Base-by-base conservation (phyloP, 2,888 invertebrate genomes). In the Pemphredon lugubris region DNA sequence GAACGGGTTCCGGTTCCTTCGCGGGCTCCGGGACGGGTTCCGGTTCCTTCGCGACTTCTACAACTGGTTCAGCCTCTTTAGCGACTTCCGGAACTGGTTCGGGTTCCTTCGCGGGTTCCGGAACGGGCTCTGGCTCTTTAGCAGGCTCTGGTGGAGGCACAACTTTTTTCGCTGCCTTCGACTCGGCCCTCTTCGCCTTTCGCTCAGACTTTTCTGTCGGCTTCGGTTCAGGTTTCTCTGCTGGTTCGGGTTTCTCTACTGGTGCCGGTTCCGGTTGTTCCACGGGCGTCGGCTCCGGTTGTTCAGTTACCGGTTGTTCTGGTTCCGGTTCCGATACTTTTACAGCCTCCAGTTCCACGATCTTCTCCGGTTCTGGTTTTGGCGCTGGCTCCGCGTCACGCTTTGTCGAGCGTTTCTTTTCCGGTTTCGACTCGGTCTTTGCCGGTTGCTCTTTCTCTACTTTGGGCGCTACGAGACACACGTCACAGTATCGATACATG, bases 11-110 rank as follows among this genome's bases (percentile, higher is more conserved):
- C 2, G 60, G 40, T 30, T 42, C 53, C 1, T 42, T 16, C 4
- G 69, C 79, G 1, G 76, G 78, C 57, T 80, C 83, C 2, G 77
- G 76, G 14, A 68, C 78, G 1, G 55, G 50, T 55, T 73, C 67
- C 0, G 37, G 26, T n/a, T 60, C 63, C 7, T 42, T 39, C 13
- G 70, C 79, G 1, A 51, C 26, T 45, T 65, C 84, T 1, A 78
- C 77, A 13, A 68, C 75, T 0, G 50, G 34, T 47, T 70, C 73
- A 11, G 50, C 20, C 18, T 23, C 57, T 23, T 64, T 44, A 4
- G 54, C 23, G 0, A 71, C 40, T 58, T 77, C 76, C 11, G 72
- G 30, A 42, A 51, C 18, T n/a, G 57, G 48, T 47, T 75, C 77
- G n/a, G 53, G 53, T 45, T 3, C 3, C 11, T n/a, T 21, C 3